Percentiles rank a stretch among this genome's conserved stretches.
These are phyloP conservation scores for cattle (Bos taurus) DNA, from an alignment of 2,113 vertebrate genomes.

Conservation along the genomic window ARS-UCD2.0 NC_037337.1:31058501-31059000, in stretches of 20 bases:
- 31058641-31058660: constrained; percentile 71
- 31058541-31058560: constrained; percentile 72
- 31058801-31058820: constrained; percentile 22
- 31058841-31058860: constrained; percentile 77
- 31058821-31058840: constrained; percentile 67
- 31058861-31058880: constrained; percentile 71
- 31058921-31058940: constrained; percentile 62
- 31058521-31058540: constrained; percentile 42
- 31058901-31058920: constrained; percentile 63
- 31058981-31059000: constrained; percentile 44
- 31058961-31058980: constrained; percentile 28
- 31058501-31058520: constrained; percentile 36
- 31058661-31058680: constrained; percentile 64
- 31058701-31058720: constrained; percentile 67
- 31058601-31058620: constrained; percentile 73
- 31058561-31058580: constrained; percentile 73
- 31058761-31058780: constrained; percentile 55
- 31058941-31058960: constrained; percentile 64
- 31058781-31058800: constrained; percentile 60
- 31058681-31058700: constrained; percentile 63
- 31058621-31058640: constrained; percentile 71
- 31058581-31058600: constrained; percentile 65
- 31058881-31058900: constrained; percentile 75
- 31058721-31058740: constrained; percentile 65
- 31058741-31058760: constrained; percentile 72